Conservation (phyloP, 2,888 invertebrate genomes). For the Aphrophora alni region DNA sequence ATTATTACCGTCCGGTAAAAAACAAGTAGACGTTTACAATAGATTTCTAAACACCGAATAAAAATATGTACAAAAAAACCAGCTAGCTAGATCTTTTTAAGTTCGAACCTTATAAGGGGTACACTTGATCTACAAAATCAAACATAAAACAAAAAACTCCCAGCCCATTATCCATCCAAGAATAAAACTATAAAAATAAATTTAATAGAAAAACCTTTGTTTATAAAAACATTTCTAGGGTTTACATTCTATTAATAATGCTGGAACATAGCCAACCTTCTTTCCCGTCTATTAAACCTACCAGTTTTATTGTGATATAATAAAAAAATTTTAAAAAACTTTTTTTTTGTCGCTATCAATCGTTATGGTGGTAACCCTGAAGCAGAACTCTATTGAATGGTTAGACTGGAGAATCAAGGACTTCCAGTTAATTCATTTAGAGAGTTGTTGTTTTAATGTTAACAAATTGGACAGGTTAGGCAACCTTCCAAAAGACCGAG, state of each 20-base stretch:
- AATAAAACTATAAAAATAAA: neutral
- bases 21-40: no score
- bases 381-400: neutral
- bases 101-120: no score
- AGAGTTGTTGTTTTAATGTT: neutral
- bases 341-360: neutral
- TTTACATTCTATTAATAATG: neutral
- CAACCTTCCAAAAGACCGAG: neutral
- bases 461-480: conserved; percentile 6
- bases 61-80: no score
- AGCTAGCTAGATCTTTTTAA: no score
- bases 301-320: neutral
- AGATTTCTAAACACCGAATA: no score
- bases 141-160: no score
- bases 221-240: neutral
- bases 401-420: neutral
- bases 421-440: neutral
- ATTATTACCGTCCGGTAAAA: no score
- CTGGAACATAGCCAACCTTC: neutral
- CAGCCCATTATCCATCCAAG: no score
- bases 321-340: neutral
- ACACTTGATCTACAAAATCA: no score
- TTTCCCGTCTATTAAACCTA: neutral
- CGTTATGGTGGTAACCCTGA: neutral
- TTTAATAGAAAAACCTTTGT: neutral